Evolutionary conservation across 2,888 invertebrate species (phyloP), one percentile per base, ranked within the genome.

Genomic region (Rugalucina vietnamica): DNA sequence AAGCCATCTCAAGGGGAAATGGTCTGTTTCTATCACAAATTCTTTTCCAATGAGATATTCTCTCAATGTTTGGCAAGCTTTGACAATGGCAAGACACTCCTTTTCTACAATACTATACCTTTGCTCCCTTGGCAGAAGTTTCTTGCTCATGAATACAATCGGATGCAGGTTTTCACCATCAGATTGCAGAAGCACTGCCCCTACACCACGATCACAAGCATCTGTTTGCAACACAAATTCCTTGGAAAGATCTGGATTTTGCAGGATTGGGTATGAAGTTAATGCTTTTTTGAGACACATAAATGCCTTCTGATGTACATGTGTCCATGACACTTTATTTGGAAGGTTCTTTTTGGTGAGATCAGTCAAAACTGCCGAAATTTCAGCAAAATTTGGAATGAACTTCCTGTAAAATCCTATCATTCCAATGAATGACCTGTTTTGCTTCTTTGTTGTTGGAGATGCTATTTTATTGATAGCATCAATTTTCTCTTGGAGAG

Each of bases 341-440:
- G 83, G 75, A 5, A 34, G 32, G 34, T 70, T 60, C 50, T 81
- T 70, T 4, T 10, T n/a, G n/a, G 75, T 76, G 34, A 86, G 37
- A 54, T 84, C 84, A 12, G 80, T 80, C 14, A 87, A 37, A 29
- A 77, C 78, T 21, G 82, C 79, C n/a, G 82, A 72, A n/a, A 81
- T 49, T 27, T 76, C 65, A 36, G 82, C 70, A 57, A 87, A 84
- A 65, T 84, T 76, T 5, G 80, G 74, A 39, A 88, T 84, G 32
- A 78, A 83, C 32, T 80, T 75, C 36, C 78, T 65, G 57, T 85
- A 87, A 49, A 73, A 85, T 18, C 76, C 72, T 36, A 79, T 72
- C 69, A 80, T 27, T 54, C 82, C 85, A 43, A 85, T 34, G 54
- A 85, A 85, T 0, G 79, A 72, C 10, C 78, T 50, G 24, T 78